Evolutionary conservation across 2,797 vertebrate species (phyloP).

Genomic region (Rhadinocentrus ornatus): DNA sequence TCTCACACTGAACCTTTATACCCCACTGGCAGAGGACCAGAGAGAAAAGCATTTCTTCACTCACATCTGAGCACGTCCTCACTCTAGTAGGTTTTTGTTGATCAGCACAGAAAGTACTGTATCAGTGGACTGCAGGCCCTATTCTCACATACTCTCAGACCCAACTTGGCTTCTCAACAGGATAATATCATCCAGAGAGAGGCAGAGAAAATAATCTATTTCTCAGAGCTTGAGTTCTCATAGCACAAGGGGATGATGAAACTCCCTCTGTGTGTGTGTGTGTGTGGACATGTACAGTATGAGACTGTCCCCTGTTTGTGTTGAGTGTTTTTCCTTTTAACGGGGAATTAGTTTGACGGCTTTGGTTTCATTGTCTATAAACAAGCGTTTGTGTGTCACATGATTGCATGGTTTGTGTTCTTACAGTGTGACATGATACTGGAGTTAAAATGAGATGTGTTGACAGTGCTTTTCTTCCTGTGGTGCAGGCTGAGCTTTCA

Average conservation of each 20-base stretch:
- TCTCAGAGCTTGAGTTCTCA: slow-evolving; percentile 65
- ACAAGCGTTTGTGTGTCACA: slow-evolving; percentile 36
- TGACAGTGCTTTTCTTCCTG: slow-evolving; percentile 44
- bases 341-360: slow-evolving; percentile 54
- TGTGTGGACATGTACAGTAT: slow-evolving; percentile 17
- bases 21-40: slow-evolving; percentile 64
- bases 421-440: slow-evolving; percentile 20
- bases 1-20: slow-evolving; percentile 72
- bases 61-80: neutral
- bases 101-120: slow-evolving; percentile 32
- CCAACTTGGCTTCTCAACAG: slow-evolving; percentile 61
- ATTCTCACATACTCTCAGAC: slow-evolving; percentile 43
- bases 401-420: slow-evolving; percentile 33
- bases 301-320: slow-evolving; percentile 55
- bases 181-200: slow-evolving; percentile 71
- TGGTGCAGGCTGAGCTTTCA: slow-evolving; percentile 26
- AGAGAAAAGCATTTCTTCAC: neutral
- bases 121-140: slow-evolving; percentile 10
- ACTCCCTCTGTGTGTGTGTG: slow-evolving; percentile 35
- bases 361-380: slow-evolving; percentile 58
- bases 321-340: slow-evolving; percentile 62
- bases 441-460: slow-evolving; percentile 44
- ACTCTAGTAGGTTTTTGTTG: slow-evolving; percentile 36
- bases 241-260: slow-evolving; percentile 69
- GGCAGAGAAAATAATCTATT: slow-evolving; percentile 68